These are phyloP conservation scores for Garrulus glandarius DNA, from an alignment of 2,797 vertebrate genomes.

Conservation along the genomic window DNA sequence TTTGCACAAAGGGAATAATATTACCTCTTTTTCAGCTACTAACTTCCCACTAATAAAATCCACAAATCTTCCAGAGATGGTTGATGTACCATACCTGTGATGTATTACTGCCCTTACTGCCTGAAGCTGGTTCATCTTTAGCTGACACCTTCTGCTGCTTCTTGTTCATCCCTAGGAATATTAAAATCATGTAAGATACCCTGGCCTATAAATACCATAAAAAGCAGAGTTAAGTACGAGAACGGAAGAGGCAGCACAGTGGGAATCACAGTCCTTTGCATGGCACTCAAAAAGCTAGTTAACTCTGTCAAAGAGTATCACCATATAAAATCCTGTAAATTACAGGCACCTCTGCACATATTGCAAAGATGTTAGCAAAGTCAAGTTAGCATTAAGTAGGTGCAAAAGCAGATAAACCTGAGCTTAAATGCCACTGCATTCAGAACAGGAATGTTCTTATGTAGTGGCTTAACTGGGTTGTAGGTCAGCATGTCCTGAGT, in stretches of 20 bases:
- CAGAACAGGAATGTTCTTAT: background rate
- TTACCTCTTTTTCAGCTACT: background rate
- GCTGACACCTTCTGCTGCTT: slow-evolving; percentile 88
- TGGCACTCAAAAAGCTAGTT: background rate
- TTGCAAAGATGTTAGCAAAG: background rate
- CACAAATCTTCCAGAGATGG: background rate
- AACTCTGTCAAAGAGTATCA: background rate
- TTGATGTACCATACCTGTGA: slow-evolving; percentile 77
- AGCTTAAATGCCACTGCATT: background rate
- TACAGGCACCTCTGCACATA: background rate
- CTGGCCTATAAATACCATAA: background rate
- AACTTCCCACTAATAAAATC: background rate
- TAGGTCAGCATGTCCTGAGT: background rate
- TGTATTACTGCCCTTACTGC: slow-evolving; percentile 81
- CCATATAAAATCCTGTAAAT: background rate
- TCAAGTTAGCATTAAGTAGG: background rate
- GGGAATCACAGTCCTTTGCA: background rate
- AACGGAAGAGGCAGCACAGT: background rate
- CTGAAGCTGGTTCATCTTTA: slow-evolving; percentile 86
- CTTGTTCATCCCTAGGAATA: slow-evolving; percentile 89
- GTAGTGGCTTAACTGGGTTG: background rate
- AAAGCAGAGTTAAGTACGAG: background rate
- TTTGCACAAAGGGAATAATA: background rate
- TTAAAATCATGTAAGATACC: slow-evolving; percentile 17
- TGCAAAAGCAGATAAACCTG: background rate